A percentile compares a stretch with the other conserved stretches of the same genome.
Evolutionary conservation across 2,797 vertebrate species (phyloP).

Genomic region (Sphenodon punctatus): DNA sequence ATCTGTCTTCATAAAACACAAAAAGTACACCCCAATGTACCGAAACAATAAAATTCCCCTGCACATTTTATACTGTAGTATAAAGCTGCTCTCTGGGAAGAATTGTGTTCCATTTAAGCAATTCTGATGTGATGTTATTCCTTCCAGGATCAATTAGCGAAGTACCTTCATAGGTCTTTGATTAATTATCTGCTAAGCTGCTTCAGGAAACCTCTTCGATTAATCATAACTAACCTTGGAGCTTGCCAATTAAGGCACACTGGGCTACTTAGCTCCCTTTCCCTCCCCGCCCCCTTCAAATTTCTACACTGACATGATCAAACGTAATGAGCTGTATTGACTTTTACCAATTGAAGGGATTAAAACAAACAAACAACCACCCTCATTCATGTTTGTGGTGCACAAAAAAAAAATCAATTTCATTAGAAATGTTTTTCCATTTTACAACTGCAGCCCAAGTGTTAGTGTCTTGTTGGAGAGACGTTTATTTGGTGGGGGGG

Average conservation of each 20-base stretch:
- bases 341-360: background rate
- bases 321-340: background rate
- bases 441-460: accelerated
- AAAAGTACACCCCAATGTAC: background rate
- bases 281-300: background rate
- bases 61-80: background rate
- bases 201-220: constrained; percentile 33
- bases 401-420: background rate
- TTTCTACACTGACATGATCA: background rate
- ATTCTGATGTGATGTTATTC: background rate
- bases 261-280: background rate
- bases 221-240: constrained; percentile 39
- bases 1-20: background rate
- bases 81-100: background rate
- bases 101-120: background rate
- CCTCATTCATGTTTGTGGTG: background rate
- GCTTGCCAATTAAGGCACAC: background rate
- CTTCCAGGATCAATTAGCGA: constrained; percentile 18
- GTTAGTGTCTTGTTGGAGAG: background rate
- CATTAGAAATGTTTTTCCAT: background rate
- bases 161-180: constrained; percentile 27
- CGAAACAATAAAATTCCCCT: background rate
- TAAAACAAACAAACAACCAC: background rate
- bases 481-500: background rate
- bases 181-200: constrained; percentile 40